phyloP scores from a whole-genome alignment of 2,888 invertebrate species.

The Agapostemon virescens region DNA sequence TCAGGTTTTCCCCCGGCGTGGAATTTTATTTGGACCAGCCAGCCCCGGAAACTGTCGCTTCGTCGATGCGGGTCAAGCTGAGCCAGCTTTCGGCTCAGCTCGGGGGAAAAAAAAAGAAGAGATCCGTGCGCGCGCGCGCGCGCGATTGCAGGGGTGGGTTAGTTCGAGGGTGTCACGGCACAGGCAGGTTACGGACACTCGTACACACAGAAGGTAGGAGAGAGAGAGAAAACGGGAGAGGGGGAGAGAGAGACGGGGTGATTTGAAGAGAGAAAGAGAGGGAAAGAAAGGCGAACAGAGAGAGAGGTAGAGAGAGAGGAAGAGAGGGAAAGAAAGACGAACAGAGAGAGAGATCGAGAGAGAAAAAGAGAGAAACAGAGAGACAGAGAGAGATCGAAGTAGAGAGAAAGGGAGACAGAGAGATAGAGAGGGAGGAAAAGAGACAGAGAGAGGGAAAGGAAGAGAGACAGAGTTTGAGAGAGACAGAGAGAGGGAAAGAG shows the following conservation, averaged over 20 bases:
- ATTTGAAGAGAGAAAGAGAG: no score
- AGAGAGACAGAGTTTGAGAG: background rate
- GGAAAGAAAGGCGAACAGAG: background rate
- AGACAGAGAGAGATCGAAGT: background rate
- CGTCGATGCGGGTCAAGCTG: constrained; percentile 75
- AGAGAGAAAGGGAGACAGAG: background rate
- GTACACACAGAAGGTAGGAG: background rate
- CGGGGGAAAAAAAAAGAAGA: constrained; percentile 26
- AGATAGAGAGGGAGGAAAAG: background rate
- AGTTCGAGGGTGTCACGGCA: constrained; percentile 50
- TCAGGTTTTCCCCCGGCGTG: constrained; percentile 45
- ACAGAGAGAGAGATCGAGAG: background rate
- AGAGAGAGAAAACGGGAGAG: background rate
- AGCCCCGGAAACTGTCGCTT: constrained; percentile 56
- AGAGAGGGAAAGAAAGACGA: background rate
- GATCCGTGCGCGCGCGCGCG: constrained; percentile 17
- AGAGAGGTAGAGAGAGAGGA: background rate
- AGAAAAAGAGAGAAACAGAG: no score
- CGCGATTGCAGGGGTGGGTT: constrained; percentile 27
- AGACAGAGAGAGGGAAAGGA: background rate
- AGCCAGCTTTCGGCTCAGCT: constrained; percentile 56
- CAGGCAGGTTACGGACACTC: constrained; percentile 35
- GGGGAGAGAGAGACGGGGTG: background rate
- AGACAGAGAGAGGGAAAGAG: background rate
- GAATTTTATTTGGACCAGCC: constrained; percentile 52